Conservation (phyloP, 1,140 invertebrate species). For the Cydia fagiglandana region DNA sequence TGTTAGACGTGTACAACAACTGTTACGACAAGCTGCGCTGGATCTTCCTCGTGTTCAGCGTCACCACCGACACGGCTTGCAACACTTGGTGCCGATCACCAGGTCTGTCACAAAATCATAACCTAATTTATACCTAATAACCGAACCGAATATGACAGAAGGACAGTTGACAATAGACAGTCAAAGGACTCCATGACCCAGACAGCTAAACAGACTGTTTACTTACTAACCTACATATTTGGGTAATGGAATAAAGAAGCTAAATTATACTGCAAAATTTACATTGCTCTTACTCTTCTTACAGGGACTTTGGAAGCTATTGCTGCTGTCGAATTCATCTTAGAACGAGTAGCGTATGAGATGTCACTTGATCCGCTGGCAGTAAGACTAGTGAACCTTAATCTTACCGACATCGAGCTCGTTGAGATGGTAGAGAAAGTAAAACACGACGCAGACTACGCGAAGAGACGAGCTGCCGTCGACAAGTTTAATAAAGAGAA, state of each 20-base stretch:
- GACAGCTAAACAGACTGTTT: no score
- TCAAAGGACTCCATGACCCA: no score
- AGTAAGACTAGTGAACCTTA: slow-evolving; percentile 83
- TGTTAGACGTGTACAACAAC: slow-evolving; percentile 65
- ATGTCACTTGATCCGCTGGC: slow-evolving; percentile 84
- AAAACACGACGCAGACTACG: slow-evolving; percentile 79
- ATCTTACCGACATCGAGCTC: slow-evolving; percentile 59
- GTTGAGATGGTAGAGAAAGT: slow-evolving; percentile 77
- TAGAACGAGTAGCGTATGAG: slow-evolving; percentile 88
- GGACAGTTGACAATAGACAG: no score
- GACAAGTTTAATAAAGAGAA: slow-evolving; percentile 82
- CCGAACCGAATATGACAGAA: no score
- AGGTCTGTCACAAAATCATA: slow-evolving; percentile 44
- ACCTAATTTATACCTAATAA: no score
- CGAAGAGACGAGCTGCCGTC: slow-evolving; percentile 76
- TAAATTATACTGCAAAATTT: no score
- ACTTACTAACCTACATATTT: no score
- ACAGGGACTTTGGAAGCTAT: slow-evolving; percentile 83
- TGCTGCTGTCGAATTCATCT: slow-evolving; percentile 86
- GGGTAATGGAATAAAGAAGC: no score
- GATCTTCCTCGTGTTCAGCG: slow-evolving; percentile 74
- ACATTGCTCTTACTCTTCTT: no score
- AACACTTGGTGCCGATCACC: slow-evolving; percentile 82
- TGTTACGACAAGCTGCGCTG: slow-evolving; percentile 80
- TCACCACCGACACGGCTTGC: slow-evolving; percentile 80